These are phyloP conservation scores for Sebastes trivittatus DNA, from an alignment of 2,797 vertebrate genomes.

Conservation along the genomic window DNA sequence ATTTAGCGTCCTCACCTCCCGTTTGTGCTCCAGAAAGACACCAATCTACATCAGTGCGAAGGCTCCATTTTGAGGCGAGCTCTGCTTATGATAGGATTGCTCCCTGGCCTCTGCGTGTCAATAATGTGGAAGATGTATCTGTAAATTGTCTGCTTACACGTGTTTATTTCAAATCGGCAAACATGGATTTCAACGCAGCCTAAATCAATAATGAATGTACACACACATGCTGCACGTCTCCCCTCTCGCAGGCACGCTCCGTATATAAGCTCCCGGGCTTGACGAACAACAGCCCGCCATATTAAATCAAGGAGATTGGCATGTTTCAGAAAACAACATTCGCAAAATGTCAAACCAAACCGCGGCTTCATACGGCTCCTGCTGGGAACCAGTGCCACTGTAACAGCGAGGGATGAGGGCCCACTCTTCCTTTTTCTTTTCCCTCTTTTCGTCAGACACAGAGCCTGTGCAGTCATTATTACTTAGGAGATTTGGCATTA, in stretches of 20 bases:
- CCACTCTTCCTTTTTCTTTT: slow-evolving; percentile 41
- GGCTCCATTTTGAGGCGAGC: slow-evolving; percentile 40
- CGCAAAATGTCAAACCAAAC: slow-evolving; percentile 72
- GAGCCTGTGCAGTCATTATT: slow-evolving; percentile 71
- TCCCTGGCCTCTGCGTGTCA: slow-evolving; percentile 22
- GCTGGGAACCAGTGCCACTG: slow-evolving; percentile 50
- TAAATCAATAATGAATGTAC: slow-evolving; percentile 66
- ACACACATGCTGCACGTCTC: slow-evolving; percentile 11
- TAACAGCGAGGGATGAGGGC: slow-evolving; percentile 43
- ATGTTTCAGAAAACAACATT: slow-evolving; percentile 75
- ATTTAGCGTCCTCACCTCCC: slow-evolving; percentile 46
- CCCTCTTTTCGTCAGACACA: slow-evolving; percentile 42
- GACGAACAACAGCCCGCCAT: slow-evolving; percentile 48
- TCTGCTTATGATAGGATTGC: slow-evolving; percentile 23
- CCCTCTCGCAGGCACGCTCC: slow-evolving; percentile 21
- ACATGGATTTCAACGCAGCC: slow-evolving; percentile 43
- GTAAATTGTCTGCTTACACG: slow-evolving; percentile 43
- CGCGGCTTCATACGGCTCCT: slow-evolving; percentile 51
- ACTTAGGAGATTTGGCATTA: slow-evolving; percentile 73
- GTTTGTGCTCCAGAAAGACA: slow-evolving; percentile 36
- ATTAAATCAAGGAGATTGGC: slow-evolving; percentile 78
- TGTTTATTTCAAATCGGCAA: slow-evolving; percentile 49
- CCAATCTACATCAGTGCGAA: not conserved
- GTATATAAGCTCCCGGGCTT: slow-evolving; percentile 53
- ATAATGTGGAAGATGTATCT: slow-evolving; percentile 32